phyloP scores from a whole-genome alignment of 2,888 invertebrate genomes.

The Archips crataeganus region DNA sequence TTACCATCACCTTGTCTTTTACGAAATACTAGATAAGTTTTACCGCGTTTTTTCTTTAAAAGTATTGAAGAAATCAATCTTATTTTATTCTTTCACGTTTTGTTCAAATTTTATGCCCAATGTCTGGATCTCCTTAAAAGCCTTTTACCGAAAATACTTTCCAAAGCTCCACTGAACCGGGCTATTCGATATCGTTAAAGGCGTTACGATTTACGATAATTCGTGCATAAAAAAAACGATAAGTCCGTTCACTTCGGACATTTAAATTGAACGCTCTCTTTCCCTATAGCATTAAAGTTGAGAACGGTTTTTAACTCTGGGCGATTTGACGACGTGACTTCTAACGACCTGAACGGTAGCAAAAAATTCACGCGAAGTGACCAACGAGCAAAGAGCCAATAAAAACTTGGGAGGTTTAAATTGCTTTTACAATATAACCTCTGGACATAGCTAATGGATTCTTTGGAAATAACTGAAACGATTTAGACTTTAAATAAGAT shows the following conservation, averaged over 20 bases:
- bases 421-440: conserved; percentile 20
- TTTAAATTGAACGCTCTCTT: conserved; percentile 24
- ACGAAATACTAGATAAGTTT: not conserved
- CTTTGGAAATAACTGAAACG: conserved; percentile 10
- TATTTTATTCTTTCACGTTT: conserved; percentile 25
- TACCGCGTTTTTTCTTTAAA: not conserved
- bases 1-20: not conserved
- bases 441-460: conserved; percentile 22
- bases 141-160: conserved; percentile 38
- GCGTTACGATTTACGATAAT: conserved; percentile 42
- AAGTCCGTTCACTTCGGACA: conserved; percentile 33
- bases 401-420: conserved; percentile 32
- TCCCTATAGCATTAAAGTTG: conserved; percentile 8
- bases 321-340: conserved; percentile 10
- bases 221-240: conserved; percentile 42
- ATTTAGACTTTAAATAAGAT: not conserved
- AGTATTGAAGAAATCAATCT: conserved; percentile 4
- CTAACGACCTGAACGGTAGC: conserved; percentile 28
- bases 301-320: conserved; percentile 5
- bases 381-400: conserved; percentile 23
- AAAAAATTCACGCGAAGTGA: conserved; percentile 33
- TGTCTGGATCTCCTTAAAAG: conserved; percentile 32
- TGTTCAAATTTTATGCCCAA: conserved; percentile 28
- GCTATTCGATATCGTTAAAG: conserved; percentile 41
- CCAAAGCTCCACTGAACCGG: conserved; percentile 35